Evolutionary conservation across 2,113 vertebrate species (phyloP).

Genomic region (Mesocricetus auratus): DNA sequence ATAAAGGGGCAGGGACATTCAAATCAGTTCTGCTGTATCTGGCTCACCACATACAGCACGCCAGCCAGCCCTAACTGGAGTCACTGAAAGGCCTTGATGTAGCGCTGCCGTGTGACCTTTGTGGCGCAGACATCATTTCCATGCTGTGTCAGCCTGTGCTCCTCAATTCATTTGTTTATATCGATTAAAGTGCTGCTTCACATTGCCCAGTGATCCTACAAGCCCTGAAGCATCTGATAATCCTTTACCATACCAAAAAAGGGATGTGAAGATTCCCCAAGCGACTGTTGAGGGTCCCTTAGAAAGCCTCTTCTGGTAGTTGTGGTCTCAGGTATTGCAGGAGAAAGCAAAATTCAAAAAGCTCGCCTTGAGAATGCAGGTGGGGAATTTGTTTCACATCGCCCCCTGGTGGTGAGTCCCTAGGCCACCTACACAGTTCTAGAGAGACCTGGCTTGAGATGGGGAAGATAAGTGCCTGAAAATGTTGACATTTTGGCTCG

Average conservation of each 20-base stretch:
- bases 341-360: too few species aligned
- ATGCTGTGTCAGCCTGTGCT: not conserved
- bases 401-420: constrained; percentile 4
- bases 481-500: not conserved
- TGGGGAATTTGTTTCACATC: not conserved
- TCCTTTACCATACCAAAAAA: not conserved
- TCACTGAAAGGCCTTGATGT: not conserved
- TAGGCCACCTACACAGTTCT: not conserved
- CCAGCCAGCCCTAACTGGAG: accelerated
- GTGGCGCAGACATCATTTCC: not conserved
- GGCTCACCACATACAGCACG: accelerated
- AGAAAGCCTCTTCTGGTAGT: not conserved
- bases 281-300: not conserved
- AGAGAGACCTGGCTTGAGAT: not conserved
- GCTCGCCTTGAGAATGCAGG: not conserved
- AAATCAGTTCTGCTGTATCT: not conserved
- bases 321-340: not conserved
- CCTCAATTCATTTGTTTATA: not conserved
- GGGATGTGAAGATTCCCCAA: not conserved
- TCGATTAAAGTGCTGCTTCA: not conserved
- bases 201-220: not conserved
- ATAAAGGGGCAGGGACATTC: not conserved
- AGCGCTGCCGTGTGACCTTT: accelerated
- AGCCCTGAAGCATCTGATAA: too few species aligned
- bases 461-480: too few species aligned